Base-by-base conservation (phyloP, 2,888 invertebrate genomes). In the Scaptomyza polygonia region DNA sequence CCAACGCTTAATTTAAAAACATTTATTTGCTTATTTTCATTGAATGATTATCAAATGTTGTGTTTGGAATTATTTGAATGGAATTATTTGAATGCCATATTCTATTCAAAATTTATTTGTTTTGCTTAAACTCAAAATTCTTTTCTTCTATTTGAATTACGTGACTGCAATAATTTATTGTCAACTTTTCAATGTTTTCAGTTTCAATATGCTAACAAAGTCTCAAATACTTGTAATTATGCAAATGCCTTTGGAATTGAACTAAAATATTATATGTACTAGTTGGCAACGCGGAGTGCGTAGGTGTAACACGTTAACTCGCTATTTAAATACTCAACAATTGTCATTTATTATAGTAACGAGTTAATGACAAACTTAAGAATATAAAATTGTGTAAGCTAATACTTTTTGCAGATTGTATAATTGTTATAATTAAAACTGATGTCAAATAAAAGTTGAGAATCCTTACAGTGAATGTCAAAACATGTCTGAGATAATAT, bases 121-220 rank as follows among this genome's bases (percentile, higher is more conserved):
- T 52, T 66, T 55, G 47, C 21, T 61, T 61, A 42, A 36, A 32
- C 40, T 25, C 25, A 25, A 25, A 40, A 55, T 36, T 18, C 39
- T 53, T 34, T 62, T 73, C 64, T 61, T 56, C 61, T 64, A 77
- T 84, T 67, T 72, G 53, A 67, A 73, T 81, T 84, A 87, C 87
- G 87, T 80, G 80, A 81, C 65, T 72, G 72, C 48, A 55, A 67
- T 64, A 29, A 63, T 44, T 49, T 32, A 52, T 48, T 59, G 64
- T 12, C 65, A 55, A 47, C 47, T 34, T 59, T 58, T 67, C 62
- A 71, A 67, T 76, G 61, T 57, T 42, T 58, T 16, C 40, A 49
- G 14, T 14, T 14, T 34, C n/a, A 32, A 59, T 44, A 67, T 21
- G 39, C 29, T 48, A n/a, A n/a, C 29, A 11, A 52, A 29, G 29